phyloP scores from a whole-genome alignment of 2,113 vertebrate species.

The Tyto alba region DNA sequence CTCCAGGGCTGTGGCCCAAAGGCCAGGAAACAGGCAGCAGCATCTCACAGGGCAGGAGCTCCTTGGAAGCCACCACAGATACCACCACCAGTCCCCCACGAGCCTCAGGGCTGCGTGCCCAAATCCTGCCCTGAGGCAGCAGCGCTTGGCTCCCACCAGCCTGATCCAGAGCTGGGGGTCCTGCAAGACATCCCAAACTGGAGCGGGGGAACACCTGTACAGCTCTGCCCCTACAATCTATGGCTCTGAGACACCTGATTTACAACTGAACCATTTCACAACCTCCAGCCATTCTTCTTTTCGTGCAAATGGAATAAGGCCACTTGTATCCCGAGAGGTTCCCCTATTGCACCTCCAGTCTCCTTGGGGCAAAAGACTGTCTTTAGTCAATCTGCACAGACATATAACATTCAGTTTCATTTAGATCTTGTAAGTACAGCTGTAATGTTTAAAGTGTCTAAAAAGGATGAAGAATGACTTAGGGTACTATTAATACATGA shows the following conservation, averaged over 20 bases:
- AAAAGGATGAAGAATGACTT: not conserved
- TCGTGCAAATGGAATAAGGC: not conserved
- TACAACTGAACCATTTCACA: not conserved
- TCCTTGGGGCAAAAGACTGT: not conserved
- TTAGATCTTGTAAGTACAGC: not conserved
- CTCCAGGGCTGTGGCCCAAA: not conserved
- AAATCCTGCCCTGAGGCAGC: not conserved
- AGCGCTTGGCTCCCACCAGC: not conserved
- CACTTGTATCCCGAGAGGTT: not conserved
- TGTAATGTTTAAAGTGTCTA: not conserved
- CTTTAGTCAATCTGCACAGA: not conserved
- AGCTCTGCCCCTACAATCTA: not conserved
- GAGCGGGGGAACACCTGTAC: rapidly evolving
- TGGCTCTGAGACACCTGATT: not conserved
- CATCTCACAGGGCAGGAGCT: not conserved
- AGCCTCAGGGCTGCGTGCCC: not conserved
- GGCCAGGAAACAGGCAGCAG: not conserved
- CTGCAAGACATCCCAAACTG: not conserved
- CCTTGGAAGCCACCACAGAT: not conserved
- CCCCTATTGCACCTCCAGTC: not conserved
- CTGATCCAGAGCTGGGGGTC: not conserved
- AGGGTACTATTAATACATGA: not conserved
- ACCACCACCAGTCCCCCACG: not conserved
- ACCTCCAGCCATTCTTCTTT: not conserved
- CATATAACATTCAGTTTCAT: not conserved